Base-by-base conservation (phyloP, 2,888 invertebrate genomes). In the Leptopilina myrica region DNA sequence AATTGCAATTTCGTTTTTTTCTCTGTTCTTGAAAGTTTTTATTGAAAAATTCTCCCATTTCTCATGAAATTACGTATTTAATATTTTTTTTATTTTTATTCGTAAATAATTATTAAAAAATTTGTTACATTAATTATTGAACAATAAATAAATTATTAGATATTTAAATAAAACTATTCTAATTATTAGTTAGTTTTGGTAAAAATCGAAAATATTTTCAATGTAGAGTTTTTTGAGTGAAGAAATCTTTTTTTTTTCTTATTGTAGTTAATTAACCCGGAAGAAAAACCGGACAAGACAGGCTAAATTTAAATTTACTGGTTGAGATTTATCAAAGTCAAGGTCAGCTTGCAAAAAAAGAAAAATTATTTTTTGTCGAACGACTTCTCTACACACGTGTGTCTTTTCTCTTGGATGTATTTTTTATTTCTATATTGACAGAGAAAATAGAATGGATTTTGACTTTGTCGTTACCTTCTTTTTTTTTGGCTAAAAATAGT, bases 261-360 rank as follows among this genome's bases (percentile, higher is more conserved):
- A 46, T 46, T 46, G 9, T 46, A 9, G 7, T 46, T 9, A 9
- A 46, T 49, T 11, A 12, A 11, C 43, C 43, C 43, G 6, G 43
- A 46, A 46, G 9, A 49, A 49, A 49, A 49, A 49, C 12, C 49
- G 11, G 12, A 49, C 11, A 49, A 20, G 59, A 59, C 15, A 20
- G 20, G n/a, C 20, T 62, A 62, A 62, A 62, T 62, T 62, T 15
- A 62, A 62, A 62, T n/a, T 62, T 62, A 15, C 15, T 62, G 20
- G 15, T 15, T 62, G 62, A 62, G 62, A 20, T 62, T 62, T 62
- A 62, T 62, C 62, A 62, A 62, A 62, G 62, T 67, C 67, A 49
- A 67, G 67, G 67, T 12, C 20, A 20, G 9, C 49, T 49, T 12
- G 6, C 7, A 8, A 62, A 62, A 20, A 62, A 49, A 49, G 9